Evolutionary conservation across 2,888 invertebrate species (phyloP).

Genomic region (Elmis aenea): DNA sequence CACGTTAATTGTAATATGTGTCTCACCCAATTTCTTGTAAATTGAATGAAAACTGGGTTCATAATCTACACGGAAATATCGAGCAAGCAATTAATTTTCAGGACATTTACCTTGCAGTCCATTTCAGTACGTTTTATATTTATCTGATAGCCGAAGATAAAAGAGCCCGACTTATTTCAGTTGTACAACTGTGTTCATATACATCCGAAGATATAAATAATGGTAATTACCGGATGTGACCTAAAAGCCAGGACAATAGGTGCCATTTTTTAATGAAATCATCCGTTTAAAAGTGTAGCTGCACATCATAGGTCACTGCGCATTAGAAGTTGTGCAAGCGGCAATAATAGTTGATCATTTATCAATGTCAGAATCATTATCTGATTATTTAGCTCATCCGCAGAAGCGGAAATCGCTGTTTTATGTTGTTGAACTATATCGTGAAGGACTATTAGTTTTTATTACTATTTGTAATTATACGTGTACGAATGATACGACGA

Average conservation of each 20-base stretch:
- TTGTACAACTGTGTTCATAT: constrained; percentile 4
- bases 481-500: too few species aligned
- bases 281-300: constrained; percentile 29
- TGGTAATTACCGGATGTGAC: constrained; percentile 27
- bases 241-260: constrained; percentile 29
- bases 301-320: constrained; percentile 25
- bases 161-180: too few species aligned
- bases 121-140: too few species aligned
- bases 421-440: constrained; percentile 9
- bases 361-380: constrained; percentile 25
- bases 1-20: too few species aligned
- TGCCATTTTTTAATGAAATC: constrained; percentile 31
- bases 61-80: too few species aligned
- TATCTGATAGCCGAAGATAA: too few species aligned
- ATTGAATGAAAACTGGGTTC: too few species aligned
- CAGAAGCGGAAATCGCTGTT: constrained; percentile 20
- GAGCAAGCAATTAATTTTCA: too few species aligned
- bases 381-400: constrained; percentile 19
- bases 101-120: too few species aligned
- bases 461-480: too few species aligned
- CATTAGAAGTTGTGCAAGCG: constrained; percentile 22
- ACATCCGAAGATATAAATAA: constrained; percentile 5
- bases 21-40: too few species aligned
- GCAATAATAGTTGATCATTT: constrained; percentile 21
- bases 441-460: too few species aligned